Percentiles rank a stretch among this genome's conserved stretches.
These are phyloP conservation scores for Porites rus DNA, from an alignment of 92 coral and sea anemone species.

Conservation along the genomic window DNA sequence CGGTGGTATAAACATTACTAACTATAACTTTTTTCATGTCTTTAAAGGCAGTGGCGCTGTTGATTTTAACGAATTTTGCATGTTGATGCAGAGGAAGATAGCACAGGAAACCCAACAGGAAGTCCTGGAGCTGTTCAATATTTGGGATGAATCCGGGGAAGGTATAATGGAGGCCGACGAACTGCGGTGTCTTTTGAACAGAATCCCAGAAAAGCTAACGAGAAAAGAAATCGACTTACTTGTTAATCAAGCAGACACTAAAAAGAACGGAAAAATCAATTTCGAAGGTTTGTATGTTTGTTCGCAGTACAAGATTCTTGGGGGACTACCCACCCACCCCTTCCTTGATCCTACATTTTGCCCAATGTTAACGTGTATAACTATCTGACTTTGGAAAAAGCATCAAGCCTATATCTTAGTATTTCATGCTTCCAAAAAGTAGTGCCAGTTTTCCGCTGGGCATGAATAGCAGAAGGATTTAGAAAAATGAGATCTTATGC, in stretches of 20 bases:
- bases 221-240: slow-evolving; percentile 75
- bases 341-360: too few relatives aligned
- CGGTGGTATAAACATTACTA: not conserved
- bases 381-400: too few relatives aligned
- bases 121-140: slow-evolving; percentile 76
- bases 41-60: slow-evolving; percentile 84
- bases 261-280: slow-evolving; percentile 72
- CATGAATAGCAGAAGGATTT: too few relatives aligned
- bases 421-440: too few relatives aligned
- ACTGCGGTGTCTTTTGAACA: slow-evolving; percentile 77
- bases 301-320: too few relatives aligned
- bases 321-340: too few relatives aligned
- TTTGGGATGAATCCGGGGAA: slow-evolving; percentile 77
- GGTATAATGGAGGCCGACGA: slow-evolving; percentile 75
- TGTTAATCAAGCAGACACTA: slow-evolving; percentile 72
- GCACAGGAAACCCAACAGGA: slow-evolving; percentile 76
- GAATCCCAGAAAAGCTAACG: slow-evolving; percentile 74
- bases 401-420: too few relatives aligned
- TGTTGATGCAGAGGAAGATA: slow-evolving; percentile 84
- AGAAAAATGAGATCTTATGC: too few relatives aligned
- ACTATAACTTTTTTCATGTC: not conserved
- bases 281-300: slow-evolving; percentile 54
- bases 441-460: too few relatives aligned
- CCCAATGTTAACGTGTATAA: too few relatives aligned
- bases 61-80: slow-evolving; percentile 85